A percentile compares a stretch with the other conserved stretches of the same genome.
Conservation (phyloP, 2,113 vertebrate species). For the Leptocoma aspasia region DNA sequence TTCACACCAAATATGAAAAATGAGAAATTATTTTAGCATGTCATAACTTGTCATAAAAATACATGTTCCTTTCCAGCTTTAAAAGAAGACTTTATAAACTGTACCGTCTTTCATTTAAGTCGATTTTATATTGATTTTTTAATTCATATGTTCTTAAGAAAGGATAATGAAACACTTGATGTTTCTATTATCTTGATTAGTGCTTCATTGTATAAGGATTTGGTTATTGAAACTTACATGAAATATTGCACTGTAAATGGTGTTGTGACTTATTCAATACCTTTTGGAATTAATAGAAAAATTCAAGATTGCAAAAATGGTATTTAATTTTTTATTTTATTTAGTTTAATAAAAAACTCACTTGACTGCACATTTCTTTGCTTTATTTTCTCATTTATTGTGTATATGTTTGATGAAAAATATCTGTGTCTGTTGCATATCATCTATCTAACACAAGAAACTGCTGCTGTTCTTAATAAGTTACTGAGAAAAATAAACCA, state of each 20-base stretch:
- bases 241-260: conserved; percentile 35
- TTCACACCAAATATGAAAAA: conserved; percentile 14
- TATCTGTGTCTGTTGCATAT: background rate
- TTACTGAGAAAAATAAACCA: conserved; percentile 65
- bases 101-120: background rate
- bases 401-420: background rate
- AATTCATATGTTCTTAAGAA: conserved; percentile 23
- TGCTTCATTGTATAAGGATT: background rate
- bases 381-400: conserved; percentile 31
- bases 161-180: background rate
- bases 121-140: conserved; percentile 27
- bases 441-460: conserved; percentile 34
- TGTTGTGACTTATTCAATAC: background rate
- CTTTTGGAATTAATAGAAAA: conserved; percentile 49
- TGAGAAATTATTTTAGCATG: background rate
- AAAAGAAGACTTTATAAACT: background rate
- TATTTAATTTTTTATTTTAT: background rate
- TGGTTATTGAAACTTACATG: background rate
- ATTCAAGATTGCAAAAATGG: background rate
- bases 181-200: background rate
- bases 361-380: conserved; percentile 38
- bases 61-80: background rate
- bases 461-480: conserved; percentile 54
- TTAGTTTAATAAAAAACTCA: conserved; percentile 54
- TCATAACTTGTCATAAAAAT: background rate